Evolutionary conservation across 2,888 invertebrate species (phyloP).

Genomic region (Caenorhabditis sulstoni): DNA sequence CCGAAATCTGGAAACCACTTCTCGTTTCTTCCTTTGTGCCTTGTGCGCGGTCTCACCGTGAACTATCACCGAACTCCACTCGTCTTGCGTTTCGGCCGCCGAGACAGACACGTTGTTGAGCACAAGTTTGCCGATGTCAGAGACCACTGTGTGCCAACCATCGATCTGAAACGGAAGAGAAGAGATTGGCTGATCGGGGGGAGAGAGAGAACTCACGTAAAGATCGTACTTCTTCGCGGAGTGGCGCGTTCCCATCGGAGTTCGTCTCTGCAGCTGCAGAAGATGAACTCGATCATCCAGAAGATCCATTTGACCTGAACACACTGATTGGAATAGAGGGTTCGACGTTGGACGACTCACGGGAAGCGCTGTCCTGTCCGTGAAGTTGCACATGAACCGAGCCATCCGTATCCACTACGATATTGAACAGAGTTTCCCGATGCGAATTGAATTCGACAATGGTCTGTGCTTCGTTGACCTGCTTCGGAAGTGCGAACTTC

Average conservation of each 20-base stretch:
- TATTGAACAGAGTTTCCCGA: slow-evolving; percentile 64
- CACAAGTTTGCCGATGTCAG: slow-evolving; percentile 60
- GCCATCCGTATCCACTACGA: slow-evolving; percentile 58
- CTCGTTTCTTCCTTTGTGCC: not conserved
- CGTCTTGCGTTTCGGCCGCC: slow-evolving; percentile 50
- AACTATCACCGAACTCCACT: slow-evolving; percentile 55
- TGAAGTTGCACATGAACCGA: slow-evolving; percentile 56
- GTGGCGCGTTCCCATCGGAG: slow-evolving; percentile 66
- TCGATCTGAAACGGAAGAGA: slow-evolving; percentile 59
- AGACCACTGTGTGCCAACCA: slow-evolving; percentile 59
- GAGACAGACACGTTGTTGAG: slow-evolving; percentile 63
- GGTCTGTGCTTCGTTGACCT: slow-evolving; percentile 42
- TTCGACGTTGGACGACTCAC: too few relatives aligned
- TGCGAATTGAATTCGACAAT: slow-evolving; percentile 68
- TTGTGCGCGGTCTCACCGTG: slow-evolving; percentile 41
- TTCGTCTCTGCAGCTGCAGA: slow-evolving; percentile 56
- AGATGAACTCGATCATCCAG: slow-evolving; percentile 66
- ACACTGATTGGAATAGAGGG: too few relatives aligned
- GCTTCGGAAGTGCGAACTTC: slow-evolving; percentile 61
- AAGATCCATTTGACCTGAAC: slow-evolving; percentile 54
- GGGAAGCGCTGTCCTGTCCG: slow-evolving; percentile 54
- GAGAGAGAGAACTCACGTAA: slow-evolving; percentile 49
- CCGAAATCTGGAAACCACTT: slow-evolving; percentile 58
- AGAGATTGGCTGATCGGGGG: not conserved
- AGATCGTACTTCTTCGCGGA: slow-evolving; percentile 63